phyloP scores from a whole-genome alignment of 1,140 invertebrate genomes.

The Meloidogyne floridensis region DNA sequence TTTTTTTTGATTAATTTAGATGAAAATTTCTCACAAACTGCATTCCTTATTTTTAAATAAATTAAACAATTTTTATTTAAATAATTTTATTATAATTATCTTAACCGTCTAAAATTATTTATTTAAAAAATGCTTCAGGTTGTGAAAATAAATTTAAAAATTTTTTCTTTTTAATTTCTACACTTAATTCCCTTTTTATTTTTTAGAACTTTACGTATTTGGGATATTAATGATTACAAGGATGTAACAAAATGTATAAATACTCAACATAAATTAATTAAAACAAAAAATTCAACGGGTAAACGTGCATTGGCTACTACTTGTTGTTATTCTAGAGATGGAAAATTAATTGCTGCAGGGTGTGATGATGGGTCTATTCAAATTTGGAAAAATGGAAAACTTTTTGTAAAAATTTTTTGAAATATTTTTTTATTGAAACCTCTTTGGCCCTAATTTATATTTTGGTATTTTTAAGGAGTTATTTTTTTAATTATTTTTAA shows the following conservation, averaged over 20 bases:
- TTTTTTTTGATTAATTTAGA: too few relatives aligned
- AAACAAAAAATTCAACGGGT: slow-evolving; percentile 83
- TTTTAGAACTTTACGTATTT: slow-evolving; percentile 80
- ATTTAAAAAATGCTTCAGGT: background rate
- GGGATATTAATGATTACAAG: slow-evolving; percentile 77
- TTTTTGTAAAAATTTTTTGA: slow-evolving; percentile 68
- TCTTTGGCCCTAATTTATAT: background rate
- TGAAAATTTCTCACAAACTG: too few relatives aligned
- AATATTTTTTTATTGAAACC: background rate
- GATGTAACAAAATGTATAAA: slow-evolving; percentile 69
- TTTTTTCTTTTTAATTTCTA: background rate
- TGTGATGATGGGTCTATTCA: slow-evolving; percentile 95
- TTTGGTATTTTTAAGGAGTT: background rate
- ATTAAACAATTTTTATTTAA: too few relatives aligned
- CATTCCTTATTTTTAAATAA: too few relatives aligned
- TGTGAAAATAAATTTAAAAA: background rate
- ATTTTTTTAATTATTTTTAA: too few relatives aligned
- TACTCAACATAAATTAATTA: slow-evolving; percentile 81
- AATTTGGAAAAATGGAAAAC: slow-evolving; percentile 88
- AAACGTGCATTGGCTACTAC: slow-evolving; percentile 83
- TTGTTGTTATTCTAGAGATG: slow-evolving; percentile 83
- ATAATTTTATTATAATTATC: too few relatives aligned
- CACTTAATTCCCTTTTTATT: slow-evolving; percentile 1
- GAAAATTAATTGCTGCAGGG: slow-evolving; percentile 82
- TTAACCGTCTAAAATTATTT: too few relatives aligned